These are phyloP conservation scores for Chaetodon trifasciatus DNA, from an alignment of 2,797 vertebrate genomes.

Conservation along the genomic window DNA sequence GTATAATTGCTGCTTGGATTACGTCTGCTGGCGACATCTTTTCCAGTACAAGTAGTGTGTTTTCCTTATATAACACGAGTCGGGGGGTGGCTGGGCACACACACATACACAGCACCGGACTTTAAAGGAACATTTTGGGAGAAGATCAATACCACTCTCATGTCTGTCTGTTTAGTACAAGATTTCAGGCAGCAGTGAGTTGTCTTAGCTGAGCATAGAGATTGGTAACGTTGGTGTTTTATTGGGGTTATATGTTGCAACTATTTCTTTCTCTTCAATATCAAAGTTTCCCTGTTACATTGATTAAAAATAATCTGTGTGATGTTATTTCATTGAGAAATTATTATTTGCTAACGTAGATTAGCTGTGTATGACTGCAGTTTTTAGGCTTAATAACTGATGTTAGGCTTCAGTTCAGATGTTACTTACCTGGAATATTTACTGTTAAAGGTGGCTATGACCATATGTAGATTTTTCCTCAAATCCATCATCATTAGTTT, in stretches of 20 bases:
- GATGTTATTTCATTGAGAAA: neutral
- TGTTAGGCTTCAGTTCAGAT: no score
- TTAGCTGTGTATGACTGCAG: no score
- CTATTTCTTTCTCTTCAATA: neutral
- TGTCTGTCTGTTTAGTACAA: no score
- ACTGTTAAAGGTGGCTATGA: neutral
- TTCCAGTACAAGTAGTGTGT: neutral
- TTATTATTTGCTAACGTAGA: no score
- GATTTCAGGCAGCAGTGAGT: no score
- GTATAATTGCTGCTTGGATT: neutral
- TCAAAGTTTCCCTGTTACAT: neutral
- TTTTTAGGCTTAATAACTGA: no score
- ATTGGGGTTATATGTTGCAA: neutral
- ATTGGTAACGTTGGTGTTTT: neutral
- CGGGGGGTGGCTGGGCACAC: neutral
- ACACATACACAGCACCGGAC: no score
- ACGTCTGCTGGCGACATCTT: neutral
- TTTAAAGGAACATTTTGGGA: no score
- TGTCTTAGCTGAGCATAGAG: neutral
- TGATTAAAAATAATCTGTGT: neutral
- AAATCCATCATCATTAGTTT: neutral
- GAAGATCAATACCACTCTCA: no score
- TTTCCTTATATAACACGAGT: neutral
- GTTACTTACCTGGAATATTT: neutral
- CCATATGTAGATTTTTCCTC: neutral